These are phyloP conservation scores for Pseudolaguvia tuberculata DNA, from an alignment of 2,113 vertebrate genomes.

Conservation along the genomic window DNA sequence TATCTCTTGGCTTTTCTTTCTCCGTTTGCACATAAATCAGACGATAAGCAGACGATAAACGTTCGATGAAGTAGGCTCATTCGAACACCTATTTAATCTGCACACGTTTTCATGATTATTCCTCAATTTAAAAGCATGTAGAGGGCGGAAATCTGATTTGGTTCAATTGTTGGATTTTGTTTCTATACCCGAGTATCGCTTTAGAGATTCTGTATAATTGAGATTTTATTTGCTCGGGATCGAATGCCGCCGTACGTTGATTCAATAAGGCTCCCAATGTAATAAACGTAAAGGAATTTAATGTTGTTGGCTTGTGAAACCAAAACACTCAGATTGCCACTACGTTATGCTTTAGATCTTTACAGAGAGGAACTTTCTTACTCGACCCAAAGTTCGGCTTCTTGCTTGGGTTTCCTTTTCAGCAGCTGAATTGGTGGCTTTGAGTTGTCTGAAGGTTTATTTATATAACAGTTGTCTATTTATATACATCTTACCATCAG, in stretches of 20 bases:
- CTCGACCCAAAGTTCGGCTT: background rate
- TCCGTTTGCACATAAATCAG: slow-evolving; percentile 42
- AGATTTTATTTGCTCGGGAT: background rate
- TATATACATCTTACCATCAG: too few species aligned
- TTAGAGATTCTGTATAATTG: background rate
- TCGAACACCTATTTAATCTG: background rate
- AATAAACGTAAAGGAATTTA: background rate
- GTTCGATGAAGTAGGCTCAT: slow-evolving; percentile 4
- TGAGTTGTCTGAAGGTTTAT: background rate
- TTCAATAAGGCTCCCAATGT: background rate
- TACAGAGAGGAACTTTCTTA: background rate
- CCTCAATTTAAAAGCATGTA: background rate
- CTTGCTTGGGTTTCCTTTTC: too few species aligned
- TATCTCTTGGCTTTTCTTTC: slow-evolving; percentile 42
- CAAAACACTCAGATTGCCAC: background rate
- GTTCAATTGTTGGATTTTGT: background rate
- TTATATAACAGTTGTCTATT: too few species aligned
- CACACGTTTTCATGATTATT: background rate
- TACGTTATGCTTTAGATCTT: background rate
- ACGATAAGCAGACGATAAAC: background rate
- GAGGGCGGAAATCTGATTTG: too few species aligned
- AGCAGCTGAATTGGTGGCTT: background rate
- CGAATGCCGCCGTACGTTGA: background rate
- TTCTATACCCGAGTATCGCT: background rate
- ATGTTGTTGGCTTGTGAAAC: background rate